phyloP scores from a whole-genome alignment of 2,113 vertebrate genomes.

The Phocoena phocoena region DNA sequence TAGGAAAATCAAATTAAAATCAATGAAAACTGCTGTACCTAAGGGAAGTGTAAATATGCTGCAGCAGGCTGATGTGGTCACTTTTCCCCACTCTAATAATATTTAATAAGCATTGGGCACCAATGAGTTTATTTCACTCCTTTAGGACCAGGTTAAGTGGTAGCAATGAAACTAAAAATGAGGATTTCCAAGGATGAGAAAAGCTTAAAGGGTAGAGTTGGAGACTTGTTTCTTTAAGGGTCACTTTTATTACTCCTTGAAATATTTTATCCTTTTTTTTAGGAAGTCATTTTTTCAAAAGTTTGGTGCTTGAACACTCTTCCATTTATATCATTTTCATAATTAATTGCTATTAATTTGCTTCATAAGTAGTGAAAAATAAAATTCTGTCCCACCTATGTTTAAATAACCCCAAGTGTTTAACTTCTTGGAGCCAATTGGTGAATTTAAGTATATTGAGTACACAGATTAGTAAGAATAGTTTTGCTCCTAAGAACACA shows the following conservation, averaged over 20 bases:
- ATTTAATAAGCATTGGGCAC: neutral
- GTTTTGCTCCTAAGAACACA: neutral
- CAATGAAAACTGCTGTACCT: neutral
- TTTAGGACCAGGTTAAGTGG: neutral
- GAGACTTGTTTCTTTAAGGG: neutral
- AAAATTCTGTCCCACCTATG: neutral
- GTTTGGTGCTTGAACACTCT: neutral
- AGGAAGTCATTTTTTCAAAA: neutral
- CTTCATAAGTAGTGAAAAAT: neutral
- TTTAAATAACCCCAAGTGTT: neutral
- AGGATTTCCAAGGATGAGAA: neutral
- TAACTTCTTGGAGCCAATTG: neutral
- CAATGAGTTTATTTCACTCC: neutral
- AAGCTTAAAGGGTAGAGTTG: neutral
- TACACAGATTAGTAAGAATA: neutral
- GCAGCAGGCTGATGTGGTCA: neutral
- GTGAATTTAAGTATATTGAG: neutral
- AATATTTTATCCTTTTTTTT: neutral
- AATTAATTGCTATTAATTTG: neutral
- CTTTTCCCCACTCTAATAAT: neutral
- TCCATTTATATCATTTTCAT: neutral
- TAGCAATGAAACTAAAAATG: neutral
- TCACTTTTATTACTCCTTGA: neutral
- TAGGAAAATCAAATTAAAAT: conserved; percentile 1
- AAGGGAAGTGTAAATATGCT: neutral